Conservation (phyloP, 2,888 invertebrate species). For the Tribolium freemani region DNA sequence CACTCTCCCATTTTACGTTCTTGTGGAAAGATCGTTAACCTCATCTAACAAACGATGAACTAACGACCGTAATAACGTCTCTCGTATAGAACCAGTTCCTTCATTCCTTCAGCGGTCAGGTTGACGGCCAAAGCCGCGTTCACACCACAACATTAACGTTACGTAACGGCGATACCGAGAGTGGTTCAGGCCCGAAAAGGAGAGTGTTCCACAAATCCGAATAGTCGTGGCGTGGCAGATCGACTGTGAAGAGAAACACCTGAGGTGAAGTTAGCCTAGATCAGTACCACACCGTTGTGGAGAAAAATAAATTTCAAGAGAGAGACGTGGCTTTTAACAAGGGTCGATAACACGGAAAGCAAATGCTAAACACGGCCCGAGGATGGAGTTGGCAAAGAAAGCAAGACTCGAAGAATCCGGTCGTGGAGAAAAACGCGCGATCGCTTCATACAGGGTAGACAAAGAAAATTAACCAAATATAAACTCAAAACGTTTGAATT, state of each 20-base stretch:
- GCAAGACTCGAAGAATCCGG: slow-evolving; percentile 33
- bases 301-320: slow-evolving; percentile 11
- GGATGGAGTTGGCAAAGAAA: slow-evolving; percentile 23
- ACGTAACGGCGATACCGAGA: slow-evolving; percentile 46
- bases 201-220: slow-evolving; percentile 57
- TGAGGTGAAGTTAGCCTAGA: slow-evolving; percentile 19
- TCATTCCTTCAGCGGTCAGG: slow-evolving; percentile 52
- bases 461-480: not conserved
- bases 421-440: slow-evolving; percentile 32
- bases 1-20: not conserved
- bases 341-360: slow-evolving; percentile 13
- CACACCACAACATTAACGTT: slow-evolving; percentile 40
- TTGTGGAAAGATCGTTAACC: slow-evolving; percentile 41
- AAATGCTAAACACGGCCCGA: slow-evolving; percentile 34
- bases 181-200: slow-evolving; percentile 50
- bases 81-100: slow-evolving; percentile 52
- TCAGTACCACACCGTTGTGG: not conserved
- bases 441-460: not conserved
- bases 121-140: slow-evolving; percentile 56
- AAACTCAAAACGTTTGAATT: too few species aligned
- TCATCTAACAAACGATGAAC: slow-evolving; percentile 43
- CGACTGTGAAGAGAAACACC: slow-evolving; percentile 16
- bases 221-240: slow-evolving; percentile 42
- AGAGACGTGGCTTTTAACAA: not conserved
- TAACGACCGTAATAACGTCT: slow-evolving; percentile 25